phyloP scores from a whole-genome alignment of 2,113 vertebrate genomes.

The Puma concolor region DNA sequence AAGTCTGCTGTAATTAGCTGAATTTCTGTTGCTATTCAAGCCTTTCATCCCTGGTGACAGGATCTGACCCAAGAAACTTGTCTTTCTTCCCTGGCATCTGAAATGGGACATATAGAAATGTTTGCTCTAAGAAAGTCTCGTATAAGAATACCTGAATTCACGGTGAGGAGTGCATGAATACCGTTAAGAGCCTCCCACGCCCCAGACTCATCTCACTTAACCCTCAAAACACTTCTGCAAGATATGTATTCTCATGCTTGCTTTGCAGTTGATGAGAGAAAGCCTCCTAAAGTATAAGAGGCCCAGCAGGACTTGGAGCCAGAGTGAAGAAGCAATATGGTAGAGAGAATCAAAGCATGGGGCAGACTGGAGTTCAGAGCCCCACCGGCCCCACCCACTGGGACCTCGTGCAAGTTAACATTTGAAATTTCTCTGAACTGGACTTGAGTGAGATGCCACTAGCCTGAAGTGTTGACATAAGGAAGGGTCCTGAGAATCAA shows the following conservation, averaged over 20 bases:
- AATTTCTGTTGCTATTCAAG: not conserved
- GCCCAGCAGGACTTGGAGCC: not conserved
- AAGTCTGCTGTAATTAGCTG: not conserved
- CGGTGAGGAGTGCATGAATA: not conserved
- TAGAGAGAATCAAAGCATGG: not conserved
- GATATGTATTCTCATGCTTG: not conserved
- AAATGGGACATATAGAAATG: not conserved
- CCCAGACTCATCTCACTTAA: not conserved
- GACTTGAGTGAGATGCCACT: not conserved
- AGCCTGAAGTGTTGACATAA: not conserved
- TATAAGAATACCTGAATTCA: not conserved
- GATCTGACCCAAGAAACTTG: constrained; percentile 8
- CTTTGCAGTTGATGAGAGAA: not conserved
- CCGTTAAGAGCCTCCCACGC: not conserved
- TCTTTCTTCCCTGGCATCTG: not conserved
- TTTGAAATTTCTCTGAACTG: not conserved
- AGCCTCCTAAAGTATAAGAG: not conserved
- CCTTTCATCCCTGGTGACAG: not conserved
- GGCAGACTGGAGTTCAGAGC: not conserved
- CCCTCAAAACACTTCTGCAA: not conserved
- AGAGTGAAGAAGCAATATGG: not conserved
- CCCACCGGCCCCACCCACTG: not conserved
- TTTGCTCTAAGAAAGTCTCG: not conserved
- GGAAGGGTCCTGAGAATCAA: not conserved
- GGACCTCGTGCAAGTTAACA: not conserved